Evolutionary conservation across 2,888 invertebrate genomes (phyloP).

Genomic region (Zaprionus bogoriensis): DNA sequence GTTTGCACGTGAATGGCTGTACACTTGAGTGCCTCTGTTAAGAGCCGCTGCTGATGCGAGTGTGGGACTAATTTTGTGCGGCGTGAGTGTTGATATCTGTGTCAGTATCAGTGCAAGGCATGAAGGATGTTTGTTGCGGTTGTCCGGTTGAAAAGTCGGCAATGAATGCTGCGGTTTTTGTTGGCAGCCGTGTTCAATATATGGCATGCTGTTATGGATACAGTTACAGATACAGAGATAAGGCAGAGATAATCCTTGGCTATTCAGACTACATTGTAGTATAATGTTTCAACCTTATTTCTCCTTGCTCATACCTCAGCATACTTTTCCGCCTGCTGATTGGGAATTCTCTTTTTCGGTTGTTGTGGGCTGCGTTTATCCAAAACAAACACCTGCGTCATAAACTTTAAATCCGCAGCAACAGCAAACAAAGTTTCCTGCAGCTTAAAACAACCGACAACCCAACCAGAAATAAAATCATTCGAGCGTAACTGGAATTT

Average conservation of each 20-base stretch:
- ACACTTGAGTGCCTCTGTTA: constrained; percentile 12
- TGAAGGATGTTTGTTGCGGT: constrained; percentile 60
- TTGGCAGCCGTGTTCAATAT: background rate
- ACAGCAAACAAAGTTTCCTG: constrained; percentile 57
- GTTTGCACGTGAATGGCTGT: constrained; percentile 16
- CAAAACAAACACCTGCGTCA: constrained; percentile 68
- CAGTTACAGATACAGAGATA: background rate
- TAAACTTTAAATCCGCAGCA: constrained; percentile 67
- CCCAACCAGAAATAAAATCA: constrained; percentile 64
- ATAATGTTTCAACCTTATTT: background rate
- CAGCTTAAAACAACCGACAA: constrained; percentile 50
- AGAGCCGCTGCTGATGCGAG: background rate
- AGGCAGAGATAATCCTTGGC: too few species aligned
- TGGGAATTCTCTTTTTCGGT: constrained; percentile 11
- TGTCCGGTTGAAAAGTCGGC: constrained; percentile 49
- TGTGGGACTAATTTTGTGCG: background rate
- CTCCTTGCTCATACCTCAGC: background rate
- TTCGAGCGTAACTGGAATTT: constrained; percentile 60
- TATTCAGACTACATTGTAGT: background rate
- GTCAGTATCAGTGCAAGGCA: constrained; percentile 6
- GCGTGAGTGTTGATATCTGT: background rate
- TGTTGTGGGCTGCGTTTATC: constrained; percentile 36
- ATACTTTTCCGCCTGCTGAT: background rate
- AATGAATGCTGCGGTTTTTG: constrained; percentile 49
- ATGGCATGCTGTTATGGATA: background rate